Evolutionary conservation across 2,113 vertebrate genomes (phyloP), one percentile per base, ranked within the genome.

Genomic region (Ptilonorhynchus violaceus): DNA sequence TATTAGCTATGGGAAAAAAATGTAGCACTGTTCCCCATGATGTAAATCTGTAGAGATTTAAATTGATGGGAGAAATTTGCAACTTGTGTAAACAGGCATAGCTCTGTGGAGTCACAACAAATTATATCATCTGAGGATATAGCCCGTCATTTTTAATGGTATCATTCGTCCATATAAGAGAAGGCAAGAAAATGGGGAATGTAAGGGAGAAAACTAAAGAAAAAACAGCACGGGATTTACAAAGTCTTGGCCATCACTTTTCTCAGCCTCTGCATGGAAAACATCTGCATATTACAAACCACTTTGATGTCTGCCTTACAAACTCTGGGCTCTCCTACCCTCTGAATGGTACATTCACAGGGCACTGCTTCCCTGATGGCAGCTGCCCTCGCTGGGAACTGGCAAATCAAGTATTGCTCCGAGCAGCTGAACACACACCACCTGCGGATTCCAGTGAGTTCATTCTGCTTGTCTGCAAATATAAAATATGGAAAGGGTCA

Each of bases 391-490:
- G 0, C 80, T 69, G 89, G 66, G 73, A 95, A 66, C 10, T 30
- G 59, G 60, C 91, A 63, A 68, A 68, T n/a, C 0, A 62, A 89
- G 66, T 78, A 52, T 30, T 74, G 69, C 50, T 70, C 52, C 15
- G 58, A 76, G 39, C 55, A 93, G 80, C 85, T 88, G 96, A 96
- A 88, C 58, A 95, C 33, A 85, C 85, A 96, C 50, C 88, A 80
- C 88, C 91, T 89, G 90, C 88, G 94, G 89, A 83, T 87, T 35
- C 80, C 83, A 92, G 37, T 35, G 88, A 87, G 88, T 85, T 97
- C 88, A 88, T 81, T 62, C 80, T 11, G 53, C 79, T 78, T 63
- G 58, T 74, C 77, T 90, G 90, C 47, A 87, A 82, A 87, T 37
- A 46, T 86, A 39, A 91, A 96, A 88, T 85, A 94, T 56, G 39